These are phyloP conservation scores for Acleris sparsana DNA, from an alignment of 2,888 invertebrate species.

Conservation along the genomic window DNA sequence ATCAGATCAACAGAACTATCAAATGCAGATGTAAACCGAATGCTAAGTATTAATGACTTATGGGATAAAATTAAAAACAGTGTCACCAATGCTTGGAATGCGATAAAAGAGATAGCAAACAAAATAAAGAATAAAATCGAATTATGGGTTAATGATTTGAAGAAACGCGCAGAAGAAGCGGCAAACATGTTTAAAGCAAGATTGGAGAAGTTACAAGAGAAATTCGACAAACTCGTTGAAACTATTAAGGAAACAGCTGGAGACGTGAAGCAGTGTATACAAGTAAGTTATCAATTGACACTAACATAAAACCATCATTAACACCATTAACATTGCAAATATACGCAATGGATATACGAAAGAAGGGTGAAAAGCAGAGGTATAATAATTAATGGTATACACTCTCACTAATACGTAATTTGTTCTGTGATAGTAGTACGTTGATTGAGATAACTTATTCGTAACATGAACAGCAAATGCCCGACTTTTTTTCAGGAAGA, in stretches of 20 bases:
- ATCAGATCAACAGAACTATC: constrained; percentile 22
- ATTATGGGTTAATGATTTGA: constrained; percentile 47
- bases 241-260: constrained; percentile 45
- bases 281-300: constrained; percentile 45
- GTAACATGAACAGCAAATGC: too few relatives aligned
- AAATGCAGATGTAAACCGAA: constrained; percentile 37
- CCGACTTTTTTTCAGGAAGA: constrained; percentile 47
- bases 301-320: too few relatives aligned
- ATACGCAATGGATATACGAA: too few relatives aligned
- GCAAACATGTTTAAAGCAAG: constrained; percentile 42
- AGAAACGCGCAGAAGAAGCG: constrained; percentile 46
- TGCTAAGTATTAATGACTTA: constrained; percentile 35
- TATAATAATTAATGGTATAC: too few relatives aligned
- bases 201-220: constrained; percentile 45
- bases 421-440: too few relatives aligned
- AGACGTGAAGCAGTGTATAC: constrained; percentile 50
- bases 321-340: too few relatives aligned
- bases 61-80: constrained; percentile 52
- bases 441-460: too few relatives aligned
- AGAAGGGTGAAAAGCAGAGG: too few relatives aligned
- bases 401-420: too few relatives aligned
- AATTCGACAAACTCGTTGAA: constrained; percentile 44
- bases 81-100: constrained; percentile 50
- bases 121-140: constrained; percentile 49
- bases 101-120: constrained; percentile 49